Base-by-base conservation (phyloP, 1,140 invertebrate species). In the Magallana angulata region DNA sequence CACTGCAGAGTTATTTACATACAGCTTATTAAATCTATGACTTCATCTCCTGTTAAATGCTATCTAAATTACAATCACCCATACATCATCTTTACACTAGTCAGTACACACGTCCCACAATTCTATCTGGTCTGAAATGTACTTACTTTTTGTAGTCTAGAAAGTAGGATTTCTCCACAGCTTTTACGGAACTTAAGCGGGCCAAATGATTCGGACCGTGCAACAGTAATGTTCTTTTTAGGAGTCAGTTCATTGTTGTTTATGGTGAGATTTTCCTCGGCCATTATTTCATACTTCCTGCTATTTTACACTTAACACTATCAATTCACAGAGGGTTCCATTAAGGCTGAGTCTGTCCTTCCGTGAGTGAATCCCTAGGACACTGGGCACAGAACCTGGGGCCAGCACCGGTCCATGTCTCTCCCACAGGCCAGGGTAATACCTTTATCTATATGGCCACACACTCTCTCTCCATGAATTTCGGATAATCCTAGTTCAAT, bases 81-180 rank as follows among this genome's bases (percentile, higher is more conserved):
- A 48, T 48, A 48, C 36, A 48, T 48, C 5, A 5, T 48, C 36
- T 48, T 48, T 48, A 48, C 5, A 48, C 36, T 48, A 48, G 36
- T 48, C 36, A 48, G 36, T 5, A 48, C 5, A 48, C 36, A 48
- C 5, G 36, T 48, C 2, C 36, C 36, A 48, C 36, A 4, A 4
- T 48, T 48, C 2, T 48, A 48, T 48, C 5, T 48, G 36, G 5
- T 5, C 36, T 48, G 36, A 48, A 18, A 82, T 58, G 12, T 8
- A 80, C 82, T 85, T 87, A 89, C 88, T 86, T 89, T 89, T 14
- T 89, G 88, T 62, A 85, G 84, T 84, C 88, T 76, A 11, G 88
- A 89, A 16, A 89, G 58, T 24, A 89, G 81, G 57, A 89, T 89
- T 82, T 89, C 88, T 71, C 88, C 88, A 24, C 88, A 86, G 11